Base-by-base conservation (phyloP, 1,140 invertebrate species). In the Sarcophaga peregrina region DNA sequence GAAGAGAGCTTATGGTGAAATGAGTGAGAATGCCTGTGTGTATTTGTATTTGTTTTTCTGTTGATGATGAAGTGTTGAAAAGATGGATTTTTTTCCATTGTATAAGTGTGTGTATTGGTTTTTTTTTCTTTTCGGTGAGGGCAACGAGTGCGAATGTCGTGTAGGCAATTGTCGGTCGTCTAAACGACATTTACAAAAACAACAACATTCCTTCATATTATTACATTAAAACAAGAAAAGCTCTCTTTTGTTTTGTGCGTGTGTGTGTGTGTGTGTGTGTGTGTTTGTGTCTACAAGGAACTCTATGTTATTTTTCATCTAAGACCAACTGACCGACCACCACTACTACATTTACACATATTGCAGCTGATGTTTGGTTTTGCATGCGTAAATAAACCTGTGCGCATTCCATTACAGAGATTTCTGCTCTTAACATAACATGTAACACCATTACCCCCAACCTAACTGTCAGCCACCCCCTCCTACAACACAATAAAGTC, bases 131-230 rank as follows among this genome's bases (percentile, higher is more conserved):
- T 78, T 78, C 62, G 13, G n/a, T 50, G 50, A 78, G 62, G n/a
- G 47, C 75, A 52, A 78, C 50, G 75, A 78, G 75, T 78, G 75
- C 75, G 75, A 78, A 50, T 78, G 75, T 78, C 75, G 75, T 78
- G 75, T 78, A 78, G 75, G 75, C 75, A 78, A 78, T 78, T 78
- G 75, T 78, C 75, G 75, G 75, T 78, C 75, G 75, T 50, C 75
- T 50, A 20, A 50, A n/a, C 50, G 17, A 78, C 48, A 52, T 52
- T 50, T 5, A 78, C 75, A 78, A 50, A 25, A 17, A 37, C 37
- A 46, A 6, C 9, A 11, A 45, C 8, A 20, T 46, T 20, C 62
- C 20, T 9, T 25, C 17, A 72, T 8, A 7, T 20, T 25, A 72
- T 11, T 20, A 7, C 62, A 72, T 9, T 25, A 25, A 72, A 72